Evolutionary conservation across 2,888 invertebrate genomes (phyloP), one percentile per base, ranked within the genome.

Genomic region (Furcula furcula): DNA sequence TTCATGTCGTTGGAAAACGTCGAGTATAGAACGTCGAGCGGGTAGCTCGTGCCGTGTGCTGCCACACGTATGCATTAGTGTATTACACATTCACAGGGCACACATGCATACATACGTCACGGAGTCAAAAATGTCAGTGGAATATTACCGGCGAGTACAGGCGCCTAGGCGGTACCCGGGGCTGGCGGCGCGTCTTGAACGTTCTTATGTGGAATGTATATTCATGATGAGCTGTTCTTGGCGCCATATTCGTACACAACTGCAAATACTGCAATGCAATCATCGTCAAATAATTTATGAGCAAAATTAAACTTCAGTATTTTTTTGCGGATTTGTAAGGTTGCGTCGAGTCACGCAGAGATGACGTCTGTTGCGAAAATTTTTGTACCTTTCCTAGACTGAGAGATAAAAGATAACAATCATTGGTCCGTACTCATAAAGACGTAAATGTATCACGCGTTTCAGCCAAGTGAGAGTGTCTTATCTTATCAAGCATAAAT

Each of bases 401-500:
- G 60, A 37, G 32, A 45, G 44, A 50, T 63, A 63, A 64, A 56
- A 65, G 70, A 72, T 75, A 75, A 67, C 47, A 62, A 41, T 42
- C 37, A 46, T 49, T 55, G 19, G 40, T 26, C 12, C 61, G 56
- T 65, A 60, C 64, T 65, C 59, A 56, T 52, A 63, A 55, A 62
- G 62, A 66, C 65, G 64, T 62, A 54, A 68, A 72, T 79, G 74
- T 66, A 73, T 80, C 79, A 79, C 77, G 68, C 77, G 68, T 76
- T 63, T 68, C 46, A 50, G 53, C 61, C 38, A 55, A 54, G 56
- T 54, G 51, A 60, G 56, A 70, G 65, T 72, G 69, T 69, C 67
- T 72, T 84, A 85, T 86, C 84, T 86, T 82, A 83, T 83, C 82
- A 72, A 44, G n/a, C 34, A 34, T 53, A 43, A 67, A 65, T 61